These are phyloP conservation scores for Frankliniella fusca DNA, from an alignment of 2,888 invertebrate genomes.

Conservation along the genomic window DNA sequence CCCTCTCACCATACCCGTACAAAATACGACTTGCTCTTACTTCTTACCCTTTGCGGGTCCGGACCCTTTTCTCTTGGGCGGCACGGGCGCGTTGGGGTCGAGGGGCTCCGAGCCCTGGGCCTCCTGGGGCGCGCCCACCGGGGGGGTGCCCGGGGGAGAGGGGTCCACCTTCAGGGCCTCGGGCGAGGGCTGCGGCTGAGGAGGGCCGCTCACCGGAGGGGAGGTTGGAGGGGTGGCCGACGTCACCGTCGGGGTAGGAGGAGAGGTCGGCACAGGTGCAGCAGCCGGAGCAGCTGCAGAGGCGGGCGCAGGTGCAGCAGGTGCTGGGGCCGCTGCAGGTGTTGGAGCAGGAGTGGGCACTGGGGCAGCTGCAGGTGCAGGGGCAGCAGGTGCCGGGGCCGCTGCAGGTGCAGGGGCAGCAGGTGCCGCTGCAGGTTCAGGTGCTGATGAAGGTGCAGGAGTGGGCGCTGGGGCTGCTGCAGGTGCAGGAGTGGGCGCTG, in stretches of 20 bases:
- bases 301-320: constrained; percentile 28
- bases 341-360: constrained; percentile 27
- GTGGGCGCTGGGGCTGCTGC: constrained; percentile 36
- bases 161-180: constrained; percentile 25
- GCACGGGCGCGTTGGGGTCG: constrained; percentile 37
- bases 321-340: constrained; percentile 30
- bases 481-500: constrained; percentile 34
- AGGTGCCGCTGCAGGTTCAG: constrained; percentile 36
- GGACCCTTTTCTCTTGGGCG: constrained; percentile 39
- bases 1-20: neutral
- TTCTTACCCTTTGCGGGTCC: constrained; percentile 1
- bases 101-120: constrained; percentile 29
- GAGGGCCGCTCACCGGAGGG: constrained; percentile 34
- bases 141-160: constrained; percentile 34
- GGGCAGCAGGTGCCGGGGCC: neutral
- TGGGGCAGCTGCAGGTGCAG: constrained; percentile 29
- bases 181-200: constrained; percentile 30
- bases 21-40: neutral
- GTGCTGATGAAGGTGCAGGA: constrained; percentile 45
- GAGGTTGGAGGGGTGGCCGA: constrained; percentile 30
- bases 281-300: constrained; percentile 31
- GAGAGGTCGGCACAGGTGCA: constrained; percentile 27
- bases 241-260: constrained; percentile 31
- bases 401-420: constrained; percentile 30
- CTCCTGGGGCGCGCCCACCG: constrained; percentile 33